Percentiles rank a stretch among this genome's conserved stretches.
phyloP scores from a whole-genome alignment of 2,113 vertebrate genomes.

The Clarias magur region DNA sequence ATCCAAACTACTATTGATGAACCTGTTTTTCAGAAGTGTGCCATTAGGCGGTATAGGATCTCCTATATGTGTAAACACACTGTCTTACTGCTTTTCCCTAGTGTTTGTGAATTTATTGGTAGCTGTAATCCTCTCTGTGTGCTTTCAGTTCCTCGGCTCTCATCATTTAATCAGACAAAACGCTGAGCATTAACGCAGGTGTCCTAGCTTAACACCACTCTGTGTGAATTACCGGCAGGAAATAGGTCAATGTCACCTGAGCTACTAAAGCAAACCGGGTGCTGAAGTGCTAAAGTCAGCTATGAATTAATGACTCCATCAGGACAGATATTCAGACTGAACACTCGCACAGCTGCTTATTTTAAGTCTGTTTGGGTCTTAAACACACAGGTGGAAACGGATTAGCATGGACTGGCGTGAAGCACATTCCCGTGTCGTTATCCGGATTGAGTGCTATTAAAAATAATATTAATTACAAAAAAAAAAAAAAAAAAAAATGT shows the following conservation, averaged over 20 bases:
- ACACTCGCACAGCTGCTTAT: neutral
- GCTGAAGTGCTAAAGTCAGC: constrained; percentile 7
- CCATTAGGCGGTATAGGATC: neutral
- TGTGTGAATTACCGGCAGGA: constrained; percentile 45
- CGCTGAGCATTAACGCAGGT: constrained; percentile 55
- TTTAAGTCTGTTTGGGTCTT: neutral
- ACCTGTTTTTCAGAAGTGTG: neutral
- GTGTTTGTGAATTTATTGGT: constrained; percentile 45
- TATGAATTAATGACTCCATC: constrained; percentile 8
- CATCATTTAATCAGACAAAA: constrained; percentile 66
- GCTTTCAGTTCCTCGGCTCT: constrained; percentile 44
- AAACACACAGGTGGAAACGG: neutral
- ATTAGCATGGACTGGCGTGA: too few species aligned
- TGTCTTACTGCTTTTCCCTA: neutral
- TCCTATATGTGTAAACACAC: neutral
- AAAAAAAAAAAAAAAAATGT: neutral
- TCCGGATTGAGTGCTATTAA: neutral
- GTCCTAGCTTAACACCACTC: constrained; percentile 41
- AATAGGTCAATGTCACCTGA: constrained; percentile 62
- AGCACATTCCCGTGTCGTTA: neutral
- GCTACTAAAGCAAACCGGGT: constrained; percentile 34
- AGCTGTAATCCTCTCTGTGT: constrained; percentile 34
- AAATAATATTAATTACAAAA: neutral
- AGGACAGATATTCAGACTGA: constrained; percentile 14
- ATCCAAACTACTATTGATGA: neutral